These are phyloP conservation scores for Actias luna DNA, from an alignment of 2,888 invertebrate species.

Conservation along the genomic window DNA sequence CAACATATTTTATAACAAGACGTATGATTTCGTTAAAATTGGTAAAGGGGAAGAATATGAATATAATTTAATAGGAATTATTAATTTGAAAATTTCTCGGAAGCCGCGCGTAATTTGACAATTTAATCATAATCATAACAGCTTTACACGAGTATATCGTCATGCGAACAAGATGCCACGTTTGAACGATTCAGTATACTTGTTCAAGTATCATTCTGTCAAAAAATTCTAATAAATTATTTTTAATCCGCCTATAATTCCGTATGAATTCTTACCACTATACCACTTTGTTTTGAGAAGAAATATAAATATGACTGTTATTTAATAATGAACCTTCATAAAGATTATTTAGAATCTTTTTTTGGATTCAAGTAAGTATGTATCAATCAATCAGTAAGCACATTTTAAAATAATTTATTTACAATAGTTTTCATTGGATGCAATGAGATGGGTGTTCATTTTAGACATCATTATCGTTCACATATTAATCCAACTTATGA, in stretches of 20 bases:
- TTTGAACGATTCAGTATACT: slow-evolving; percentile 19
- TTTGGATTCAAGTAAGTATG: too few relatives aligned
- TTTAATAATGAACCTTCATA: too few relatives aligned
- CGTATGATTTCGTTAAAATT: slow-evolving; percentile 2
- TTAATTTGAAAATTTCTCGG: slow-evolving; percentile 26
- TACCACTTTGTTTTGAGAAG: neutral
- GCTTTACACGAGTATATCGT: slow-evolving; percentile 30
- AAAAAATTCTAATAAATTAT: neutral
- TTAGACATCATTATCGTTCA: too few relatives aligned
- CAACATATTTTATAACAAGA: slow-evolving; percentile 6
- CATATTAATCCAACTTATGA: too few relatives aligned
- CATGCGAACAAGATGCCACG: slow-evolving; percentile 24
- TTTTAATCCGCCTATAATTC: neutral
- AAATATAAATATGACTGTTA: neutral
- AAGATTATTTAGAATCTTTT: too few relatives aligned
- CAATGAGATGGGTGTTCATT: too few relatives aligned
- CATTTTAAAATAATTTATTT: too few relatives aligned
- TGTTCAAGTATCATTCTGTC: neutral
- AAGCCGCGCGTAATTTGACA: slow-evolving; percentile 37
- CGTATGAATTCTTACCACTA: neutral
- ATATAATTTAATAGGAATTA: slow-evolving; percentile 40
- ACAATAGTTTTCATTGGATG: too few relatives aligned
- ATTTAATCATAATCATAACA: slow-evolving; percentile 42
- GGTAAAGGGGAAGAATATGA: slow-evolving; percentile 8
- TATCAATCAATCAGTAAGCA: too few relatives aligned